Percentiles rank a stretch among this genome's conserved stretches.
These are phyloP conservation scores for Hemithea aestivaria DNA, from an alignment of 2,888 invertebrate genomes.

Conservation along the genomic window DNA sequence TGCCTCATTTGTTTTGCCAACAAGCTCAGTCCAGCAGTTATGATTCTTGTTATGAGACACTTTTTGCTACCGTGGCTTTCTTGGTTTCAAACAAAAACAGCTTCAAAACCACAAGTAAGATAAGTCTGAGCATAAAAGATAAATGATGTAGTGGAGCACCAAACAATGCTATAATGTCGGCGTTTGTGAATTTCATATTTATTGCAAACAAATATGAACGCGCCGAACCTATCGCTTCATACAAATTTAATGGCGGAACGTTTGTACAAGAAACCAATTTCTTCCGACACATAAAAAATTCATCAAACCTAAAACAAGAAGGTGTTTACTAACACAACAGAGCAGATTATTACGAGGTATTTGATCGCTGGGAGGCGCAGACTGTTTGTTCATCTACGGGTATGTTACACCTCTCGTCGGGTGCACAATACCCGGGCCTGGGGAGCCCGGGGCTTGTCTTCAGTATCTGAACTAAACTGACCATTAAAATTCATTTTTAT, in stretches of 20 bases:
- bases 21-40: too few relatives aligned
- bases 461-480: slow-evolving; percentile 60
- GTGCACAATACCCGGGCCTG: slow-evolving; percentile 26
- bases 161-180: too few relatives aligned
- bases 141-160: too few relatives aligned
- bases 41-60: too few relatives aligned
- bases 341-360: slow-evolving; percentile 19
- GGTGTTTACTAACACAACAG: slow-evolving; percentile 23
- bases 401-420: slow-evolving; percentile 24
- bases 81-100: too few relatives aligned
- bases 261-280: slow-evolving; percentile 25
- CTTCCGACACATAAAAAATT: slow-evolving; percentile 23
- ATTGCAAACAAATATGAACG: too few relatives aligned
- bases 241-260: slow-evolving; percentile 7
- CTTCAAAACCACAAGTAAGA: too few relatives aligned
- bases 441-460: slow-evolving; percentile 42
- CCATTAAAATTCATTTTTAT: slow-evolving; percentile 71
- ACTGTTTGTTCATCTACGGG: slow-evolving; percentile 23
- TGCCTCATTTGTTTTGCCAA: too few relatives aligned
- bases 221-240: neutral
- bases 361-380: slow-evolving; percentile 12
- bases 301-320: slow-evolving; percentile 13
- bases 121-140: too few relatives aligned
- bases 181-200: too few relatives aligned
- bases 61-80: too few relatives aligned